A percentile compares a stretch with the other conserved stretches of the same genome.
Conservation (phyloP, 2,888 invertebrate species). For the Xestia c-nigrum region DNA sequence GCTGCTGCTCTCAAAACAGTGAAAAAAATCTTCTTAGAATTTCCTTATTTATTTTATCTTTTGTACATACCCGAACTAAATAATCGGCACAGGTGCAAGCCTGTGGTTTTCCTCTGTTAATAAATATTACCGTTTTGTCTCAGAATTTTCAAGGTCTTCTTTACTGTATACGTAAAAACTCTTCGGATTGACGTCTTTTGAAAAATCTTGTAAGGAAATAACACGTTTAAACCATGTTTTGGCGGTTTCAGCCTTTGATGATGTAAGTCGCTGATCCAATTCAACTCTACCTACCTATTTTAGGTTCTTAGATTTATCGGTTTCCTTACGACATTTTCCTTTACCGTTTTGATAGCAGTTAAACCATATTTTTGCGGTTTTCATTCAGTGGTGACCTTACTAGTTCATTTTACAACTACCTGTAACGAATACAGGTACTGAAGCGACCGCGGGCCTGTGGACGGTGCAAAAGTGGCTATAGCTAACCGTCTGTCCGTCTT, state of each 20-base stretch:
- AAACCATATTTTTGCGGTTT: neutral
- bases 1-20: too few relatives aligned
- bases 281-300: neutral
- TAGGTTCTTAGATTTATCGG: neutral
- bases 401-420: neutral
- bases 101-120: slow-evolving; percentile 44
- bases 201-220: slow-evolving; percentile 13
- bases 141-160: neutral
- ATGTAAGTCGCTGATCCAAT: neutral
- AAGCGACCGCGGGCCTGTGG: too few relatives aligned
- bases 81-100: neutral
- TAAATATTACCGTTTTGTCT: neutral
- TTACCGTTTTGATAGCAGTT: neutral
- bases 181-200: slow-evolving; percentile 34
- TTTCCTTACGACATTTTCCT: neutral
- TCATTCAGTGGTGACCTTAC: neutral
- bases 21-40: neutral
- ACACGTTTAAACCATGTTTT: neutral
- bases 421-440: neutral
- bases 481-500: too few relatives aligned
- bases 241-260: neutral
- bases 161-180: neutral
- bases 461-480: too few relatives aligned
- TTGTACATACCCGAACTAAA: neutral
- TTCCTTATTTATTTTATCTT: slow-evolving; percentile 24